These are phyloP conservation scores for Hyalella azteca DNA, from an alignment of 2,888 invertebrate species.

Conservation along the genomic window DNA sequence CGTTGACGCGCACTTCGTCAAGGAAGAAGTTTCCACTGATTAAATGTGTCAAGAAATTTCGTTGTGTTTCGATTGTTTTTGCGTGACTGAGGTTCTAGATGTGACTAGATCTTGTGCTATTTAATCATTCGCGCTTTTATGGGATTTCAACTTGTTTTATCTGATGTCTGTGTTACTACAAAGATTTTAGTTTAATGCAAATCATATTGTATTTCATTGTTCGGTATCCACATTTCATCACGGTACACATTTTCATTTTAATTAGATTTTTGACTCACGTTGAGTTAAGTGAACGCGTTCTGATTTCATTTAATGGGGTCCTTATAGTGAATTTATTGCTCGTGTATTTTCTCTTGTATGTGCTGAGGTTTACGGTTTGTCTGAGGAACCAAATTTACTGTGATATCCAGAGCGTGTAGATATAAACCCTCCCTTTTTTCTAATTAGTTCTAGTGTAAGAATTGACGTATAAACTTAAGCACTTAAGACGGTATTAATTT, in stretches of 20 bases:
- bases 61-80: not conserved
- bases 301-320: not conserved
- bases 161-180: no score
- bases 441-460: slow-evolving; percentile 17
- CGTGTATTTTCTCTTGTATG: not conserved
- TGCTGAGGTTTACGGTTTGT: slow-evolving; percentile 11
- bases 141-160: no score
- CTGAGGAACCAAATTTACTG: slow-evolving; percentile 13
- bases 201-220: no score
- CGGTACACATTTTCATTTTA: no score
- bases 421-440: not conserved
- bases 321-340: not conserved
- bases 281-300: not conserved
- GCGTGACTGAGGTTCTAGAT: not conserved
- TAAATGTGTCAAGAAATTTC: no score
- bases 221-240: no score
- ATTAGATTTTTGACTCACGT: not conserved
- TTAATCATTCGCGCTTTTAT: no score
- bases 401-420: slow-evolving; percentile 25
- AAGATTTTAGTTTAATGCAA: no score
- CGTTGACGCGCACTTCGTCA: slow-evolving; percentile 3
- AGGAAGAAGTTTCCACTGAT: slow-evolving; percentile 15
- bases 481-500: slow-evolving; percentile 7
- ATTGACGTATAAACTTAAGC: not conserved
- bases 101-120: no score